Evolutionary conservation across 2,888 invertebrate genomes (phyloP).

Genomic region (Argyra leucocephala): DNA sequence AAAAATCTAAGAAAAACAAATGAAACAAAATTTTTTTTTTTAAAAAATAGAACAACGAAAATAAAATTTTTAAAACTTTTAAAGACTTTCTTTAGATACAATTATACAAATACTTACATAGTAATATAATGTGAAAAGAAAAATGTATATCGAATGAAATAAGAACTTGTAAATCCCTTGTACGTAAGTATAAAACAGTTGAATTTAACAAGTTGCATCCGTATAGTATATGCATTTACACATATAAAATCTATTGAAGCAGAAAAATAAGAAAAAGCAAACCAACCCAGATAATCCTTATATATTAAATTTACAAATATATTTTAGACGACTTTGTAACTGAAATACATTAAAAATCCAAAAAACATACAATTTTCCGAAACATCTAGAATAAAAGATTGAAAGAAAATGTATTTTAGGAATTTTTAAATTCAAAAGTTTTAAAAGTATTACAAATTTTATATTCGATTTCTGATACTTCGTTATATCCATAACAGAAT

Average conservation of each 20-base stretch:
- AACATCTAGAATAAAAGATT: not conserved
- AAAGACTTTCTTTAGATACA: not conserved
- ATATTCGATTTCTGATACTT: too few relatives aligned
- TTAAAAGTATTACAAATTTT: too few relatives aligned
- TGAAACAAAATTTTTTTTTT: not conserved
- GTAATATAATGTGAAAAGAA: too few relatives aligned
- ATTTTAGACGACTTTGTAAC: not conserved
- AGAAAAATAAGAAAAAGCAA: not conserved
- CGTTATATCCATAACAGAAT: too few relatives aligned
- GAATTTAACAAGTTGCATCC: constrained; percentile 1
- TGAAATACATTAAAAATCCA: not conserved
- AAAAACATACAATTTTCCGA: not conserved
- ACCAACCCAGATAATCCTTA: not conserved
- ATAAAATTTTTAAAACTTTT: not conserved
- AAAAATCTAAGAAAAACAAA: not conserved
- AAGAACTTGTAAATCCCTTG: not conserved
- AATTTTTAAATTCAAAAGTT: too few relatives aligned
- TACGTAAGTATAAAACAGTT: not conserved
- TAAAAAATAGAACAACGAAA: not conserved
- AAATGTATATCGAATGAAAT: too few relatives aligned
- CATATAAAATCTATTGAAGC: not conserved
- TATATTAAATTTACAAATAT: not conserved
- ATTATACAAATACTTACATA: not conserved
- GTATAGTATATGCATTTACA: not conserved
- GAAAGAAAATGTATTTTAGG: not conserved